Evolutionary conservation across 2,888 invertebrate species (phyloP).

Genomic region (Drosophila mulleri): DNA sequence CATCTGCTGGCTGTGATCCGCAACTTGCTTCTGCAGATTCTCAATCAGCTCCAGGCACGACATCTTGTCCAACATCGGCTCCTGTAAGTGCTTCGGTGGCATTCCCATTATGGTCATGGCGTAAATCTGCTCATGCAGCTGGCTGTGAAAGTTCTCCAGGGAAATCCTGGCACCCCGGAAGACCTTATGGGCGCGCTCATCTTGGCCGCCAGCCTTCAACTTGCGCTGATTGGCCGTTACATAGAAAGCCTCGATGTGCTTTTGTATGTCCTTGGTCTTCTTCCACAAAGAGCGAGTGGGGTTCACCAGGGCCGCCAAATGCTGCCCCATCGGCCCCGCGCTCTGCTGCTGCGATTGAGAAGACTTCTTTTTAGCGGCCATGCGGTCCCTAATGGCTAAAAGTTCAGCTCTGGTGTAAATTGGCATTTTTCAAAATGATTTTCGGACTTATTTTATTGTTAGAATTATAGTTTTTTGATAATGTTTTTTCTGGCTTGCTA

Average conservation of each 20-base stretch:
- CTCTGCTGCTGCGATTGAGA: no score
- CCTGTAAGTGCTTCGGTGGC: neutral
- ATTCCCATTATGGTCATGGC: neutral
- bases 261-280: neutral
- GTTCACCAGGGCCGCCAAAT: rapidly evolving
- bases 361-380: neutral
- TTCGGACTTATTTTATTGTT: neutral
- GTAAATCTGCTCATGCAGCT: neutral
- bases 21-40: no score
- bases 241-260: neutral
- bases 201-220: rapidly evolving
- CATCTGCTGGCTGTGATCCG: neutral
- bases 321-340: no score
- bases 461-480: neutral
- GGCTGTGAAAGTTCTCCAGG: neutral
- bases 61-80: no score
- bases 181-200: neutral
- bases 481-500: no score
- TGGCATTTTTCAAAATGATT: neutral
- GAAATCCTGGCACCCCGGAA: neutral
- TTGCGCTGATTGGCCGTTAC: neutral
- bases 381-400: neutral
- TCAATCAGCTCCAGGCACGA: neutral
- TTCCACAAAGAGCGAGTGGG: neutral
- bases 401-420: neutral